Conservation (phyloP, 2,888 invertebrate genomes). For the Amiota minor region DNA sequence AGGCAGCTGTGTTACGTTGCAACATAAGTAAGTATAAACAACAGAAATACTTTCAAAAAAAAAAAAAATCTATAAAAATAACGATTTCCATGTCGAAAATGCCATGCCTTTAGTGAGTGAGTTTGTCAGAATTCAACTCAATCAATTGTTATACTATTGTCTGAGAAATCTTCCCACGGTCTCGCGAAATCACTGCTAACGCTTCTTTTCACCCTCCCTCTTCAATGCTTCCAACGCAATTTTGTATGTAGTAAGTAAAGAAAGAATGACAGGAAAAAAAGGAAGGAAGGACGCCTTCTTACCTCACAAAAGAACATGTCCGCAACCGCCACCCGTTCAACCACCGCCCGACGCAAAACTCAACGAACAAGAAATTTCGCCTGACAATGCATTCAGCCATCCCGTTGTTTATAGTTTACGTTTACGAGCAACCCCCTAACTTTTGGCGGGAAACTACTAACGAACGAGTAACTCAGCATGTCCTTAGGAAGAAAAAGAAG, state of each 20-base stretch:
- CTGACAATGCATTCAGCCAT: conserved; percentile 37
- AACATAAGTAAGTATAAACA: no score
- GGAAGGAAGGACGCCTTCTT: background rate
- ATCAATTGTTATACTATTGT: conserved; percentile 47
- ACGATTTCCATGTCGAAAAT: background rate
- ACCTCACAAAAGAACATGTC: background rate
- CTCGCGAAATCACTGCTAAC: conserved; percentile 37
- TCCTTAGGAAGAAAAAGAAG: background rate
- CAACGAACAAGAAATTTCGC: conserved; percentile 51
- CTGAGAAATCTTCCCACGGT: conserved; percentile 67
- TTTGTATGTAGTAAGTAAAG: background rate
- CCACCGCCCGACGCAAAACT: conserved; percentile 7
- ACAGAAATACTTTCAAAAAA: background rate
- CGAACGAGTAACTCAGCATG: conserved; percentile 20
- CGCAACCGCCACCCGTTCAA: conserved; percentile 9
- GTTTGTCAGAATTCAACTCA: background rate
- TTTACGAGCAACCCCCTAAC: conserved; percentile 58
- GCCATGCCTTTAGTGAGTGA: background rate
- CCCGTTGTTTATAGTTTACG: conserved; percentile 32
- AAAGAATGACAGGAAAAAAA: background rate
- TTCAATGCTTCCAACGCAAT: conserved; percentile 27
- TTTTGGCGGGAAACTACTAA: conserved; percentile 60
- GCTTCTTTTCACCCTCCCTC: conserved; percentile 55
- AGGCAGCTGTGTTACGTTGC: conserved; percentile 12
- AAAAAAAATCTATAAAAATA: background rate